Evolutionary conservation across 1,140 invertebrate species (phyloP).

Genomic region (Coptotermes formosanus): DNA sequence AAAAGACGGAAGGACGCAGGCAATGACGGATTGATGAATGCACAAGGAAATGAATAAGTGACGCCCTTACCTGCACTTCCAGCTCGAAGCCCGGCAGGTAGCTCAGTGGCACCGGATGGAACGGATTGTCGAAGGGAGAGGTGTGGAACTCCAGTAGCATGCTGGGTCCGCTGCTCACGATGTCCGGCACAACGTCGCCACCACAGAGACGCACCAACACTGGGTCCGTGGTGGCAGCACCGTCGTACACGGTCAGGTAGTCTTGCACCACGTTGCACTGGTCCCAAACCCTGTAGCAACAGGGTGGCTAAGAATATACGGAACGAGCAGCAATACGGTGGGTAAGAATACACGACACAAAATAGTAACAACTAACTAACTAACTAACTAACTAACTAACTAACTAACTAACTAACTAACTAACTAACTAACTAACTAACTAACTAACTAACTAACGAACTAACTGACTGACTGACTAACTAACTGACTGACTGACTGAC

Average conservation of each 20-base stretch:
- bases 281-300: slow-evolving; percentile 67
- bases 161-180: slow-evolving; percentile 72
- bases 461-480: too few species aligned
- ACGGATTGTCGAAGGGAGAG: slow-evolving; percentile 76
- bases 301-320: not conserved
- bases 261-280: slow-evolving; percentile 78
- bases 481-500: too few species aligned
- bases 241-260: slow-evolving; percentile 79
- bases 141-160: slow-evolving; percentile 81
- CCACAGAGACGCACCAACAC: slow-evolving; percentile 77
- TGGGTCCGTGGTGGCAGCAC: slow-evolving; percentile 66
- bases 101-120: slow-evolving; percentile 73
- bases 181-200: slow-evolving; percentile 77
- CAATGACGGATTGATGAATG: too few species aligned
- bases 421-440: too few species aligned
- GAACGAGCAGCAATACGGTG: not conserved
- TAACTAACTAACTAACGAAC: too few species aligned
- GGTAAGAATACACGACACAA: not conserved
- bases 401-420: too few species aligned
- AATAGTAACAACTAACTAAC: too few species aligned
- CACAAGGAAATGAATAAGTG: too few species aligned
- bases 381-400: too few species aligned
- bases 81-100: slow-evolving; percentile 79
- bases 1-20: too few species aligned
- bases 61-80: slow-evolving; percentile 63